phyloP scores from a whole-genome alignment of 92 coral and sea anemone genomes.

The Bergia sp. region DNA sequence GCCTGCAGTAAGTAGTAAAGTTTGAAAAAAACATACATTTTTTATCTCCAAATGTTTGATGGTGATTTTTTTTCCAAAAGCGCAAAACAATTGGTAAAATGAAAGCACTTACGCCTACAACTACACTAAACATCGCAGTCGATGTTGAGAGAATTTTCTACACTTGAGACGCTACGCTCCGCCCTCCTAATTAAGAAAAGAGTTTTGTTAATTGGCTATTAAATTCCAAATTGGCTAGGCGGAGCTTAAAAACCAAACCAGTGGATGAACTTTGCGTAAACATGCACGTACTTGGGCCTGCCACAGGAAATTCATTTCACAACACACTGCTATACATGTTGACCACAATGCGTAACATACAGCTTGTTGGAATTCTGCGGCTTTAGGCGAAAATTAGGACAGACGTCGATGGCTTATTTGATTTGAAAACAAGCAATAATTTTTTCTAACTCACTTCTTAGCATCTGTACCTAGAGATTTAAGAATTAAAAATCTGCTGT shows the following conservation, averaged over 20 bases:
- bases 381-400: conserved; percentile 5
- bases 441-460: not conserved
- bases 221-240: conserved; percentile 48
- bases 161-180: conserved; percentile 17
- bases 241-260: conserved; percentile 22
- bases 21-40: not conserved
- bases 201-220: conserved; percentile 43
- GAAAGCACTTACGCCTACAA: conserved; percentile 5
- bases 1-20: not conserved
- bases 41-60: not conserved
- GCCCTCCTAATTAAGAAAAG: conserved; percentile 41
- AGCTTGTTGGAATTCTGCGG: conserved; percentile 16
- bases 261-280: not conserved
- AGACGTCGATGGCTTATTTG: not conserved
- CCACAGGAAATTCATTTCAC: conserved; percentile 19
- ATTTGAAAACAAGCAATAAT: conserved; percentile 9
- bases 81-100: not conserved
- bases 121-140: conserved; percentile 1
- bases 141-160: conserved; percentile 28
- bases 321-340: not conserved
- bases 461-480: not conserved
- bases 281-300: conserved; percentile 16
- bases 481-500: conserved; percentile 1
- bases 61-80: not conserved
- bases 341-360: conserved; percentile 19